Percentiles rank a stretch among this genome's conserved stretches.
Conservation (phyloP, 2,113 vertebrate species). For the Callipepla californica region DNA sequence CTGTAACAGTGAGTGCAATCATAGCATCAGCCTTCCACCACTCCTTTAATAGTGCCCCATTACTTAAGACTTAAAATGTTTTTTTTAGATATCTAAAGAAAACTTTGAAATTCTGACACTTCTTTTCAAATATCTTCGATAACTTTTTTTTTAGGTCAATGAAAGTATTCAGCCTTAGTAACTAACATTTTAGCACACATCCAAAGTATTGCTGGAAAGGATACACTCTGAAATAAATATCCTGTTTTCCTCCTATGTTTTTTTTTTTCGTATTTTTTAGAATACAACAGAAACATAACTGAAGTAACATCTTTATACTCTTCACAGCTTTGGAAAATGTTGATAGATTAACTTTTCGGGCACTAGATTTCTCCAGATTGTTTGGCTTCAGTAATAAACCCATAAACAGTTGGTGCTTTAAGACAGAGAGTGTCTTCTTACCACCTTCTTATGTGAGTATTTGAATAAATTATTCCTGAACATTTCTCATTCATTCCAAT, state of each 20-base stretch:
- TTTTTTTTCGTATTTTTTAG: neutral
- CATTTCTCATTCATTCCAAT: neutral
- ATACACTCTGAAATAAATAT: neutral
- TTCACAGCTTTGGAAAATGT: neutral
- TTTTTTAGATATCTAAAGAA: neutral
- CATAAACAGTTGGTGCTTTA: neutral
- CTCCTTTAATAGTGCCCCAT: neutral
- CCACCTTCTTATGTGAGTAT: neutral
- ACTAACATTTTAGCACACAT: neutral
- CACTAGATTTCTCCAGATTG: neutral
- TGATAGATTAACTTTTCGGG: neutral
- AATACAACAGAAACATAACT: neutral
- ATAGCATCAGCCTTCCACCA: neutral
- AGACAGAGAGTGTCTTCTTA: neutral
- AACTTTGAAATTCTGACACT: neutral
- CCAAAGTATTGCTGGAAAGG: neutral
- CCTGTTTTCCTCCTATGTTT: neutral
- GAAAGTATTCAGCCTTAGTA: neutral
- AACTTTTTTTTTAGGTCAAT: neutral
- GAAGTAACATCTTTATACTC: neutral
- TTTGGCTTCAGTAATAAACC: neutral
- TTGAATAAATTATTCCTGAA: neutral
- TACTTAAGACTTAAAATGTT: neutral
- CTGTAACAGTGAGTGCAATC: neutral
- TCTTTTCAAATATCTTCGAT: neutral